Evolutionary conservation across 2,113 vertebrate species (phyloP), one percentile per base, ranked within the genome.

Genomic region (Nematolebias whitei): DNA sequence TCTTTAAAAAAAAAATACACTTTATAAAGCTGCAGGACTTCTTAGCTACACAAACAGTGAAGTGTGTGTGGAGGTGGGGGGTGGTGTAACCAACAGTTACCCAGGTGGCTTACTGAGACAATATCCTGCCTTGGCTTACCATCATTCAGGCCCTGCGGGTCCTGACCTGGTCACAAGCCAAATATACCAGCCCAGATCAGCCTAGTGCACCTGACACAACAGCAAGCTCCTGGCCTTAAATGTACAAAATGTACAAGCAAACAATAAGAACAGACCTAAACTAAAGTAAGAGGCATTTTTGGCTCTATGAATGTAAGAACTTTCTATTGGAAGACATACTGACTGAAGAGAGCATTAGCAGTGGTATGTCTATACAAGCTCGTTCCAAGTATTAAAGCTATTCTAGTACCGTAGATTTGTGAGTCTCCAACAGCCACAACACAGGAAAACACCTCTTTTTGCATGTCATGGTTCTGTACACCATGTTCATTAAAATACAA

Each of bases 91-190:
- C 81, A 76, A 57, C 77, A 75, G 70, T 82, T 80, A 77, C 69
- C 60, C 78, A 77, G 79, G 72, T 81, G 77, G 68, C 82, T 90
- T 74, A 82, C 78, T 59, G 74, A 86, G 82, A 83, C 88, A 87
- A 87, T 86, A 86, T 86, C 85, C 85, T 88, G 88, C 65, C 45
- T 55, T 76, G 81, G 76, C 86, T 83, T 67, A 70, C 60, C 63
- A 39, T 19, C 58, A 78, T 32, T 61, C 54, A 73, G 73, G 76
- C 62, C 48, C 77, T 63, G 75, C 62, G 45, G 68, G 60, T 63
- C 71, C 47, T 63, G 38, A 64, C 63, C 70, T 66, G 66, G 75
- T 81, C 70, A 61, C 50, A 39, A 57, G 76, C 84, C 80, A 80
- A 60, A 82, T 68, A 43, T 58, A 73, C 67, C 74, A 60, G 22